phyloP scores from a whole-genome alignment of 2,797 vertebrate species.

The Lepilemur septentrionalis region DNA sequence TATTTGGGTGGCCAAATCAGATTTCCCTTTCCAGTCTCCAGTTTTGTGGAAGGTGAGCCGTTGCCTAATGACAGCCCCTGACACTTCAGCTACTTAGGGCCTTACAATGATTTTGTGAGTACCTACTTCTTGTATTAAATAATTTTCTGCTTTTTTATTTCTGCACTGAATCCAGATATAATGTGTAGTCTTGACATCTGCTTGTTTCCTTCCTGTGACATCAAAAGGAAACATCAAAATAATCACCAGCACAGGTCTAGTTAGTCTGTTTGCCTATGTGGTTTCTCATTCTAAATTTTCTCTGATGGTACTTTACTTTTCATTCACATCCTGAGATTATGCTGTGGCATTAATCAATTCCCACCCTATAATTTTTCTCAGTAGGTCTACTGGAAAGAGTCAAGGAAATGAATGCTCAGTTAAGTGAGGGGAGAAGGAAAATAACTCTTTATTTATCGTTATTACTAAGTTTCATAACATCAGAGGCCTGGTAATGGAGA shows the following conservation, averaged over 20 bases:
- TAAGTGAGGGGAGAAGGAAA: not conserved
- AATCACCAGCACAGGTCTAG: not conserved
- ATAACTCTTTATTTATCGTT: not conserved
- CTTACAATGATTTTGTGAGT: not conserved
- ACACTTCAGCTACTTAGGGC: not conserved
- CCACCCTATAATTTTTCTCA: not conserved
- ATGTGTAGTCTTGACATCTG: not conserved
- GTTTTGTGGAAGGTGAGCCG: not conserved
- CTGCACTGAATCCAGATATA: not conserved
- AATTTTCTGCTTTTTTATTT: not conserved
- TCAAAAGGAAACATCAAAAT: not conserved
- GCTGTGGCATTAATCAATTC: not conserved
- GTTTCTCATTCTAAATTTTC: slow-evolving; percentile 3
- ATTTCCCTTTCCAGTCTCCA: not conserved
- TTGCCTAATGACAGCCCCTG: not conserved
- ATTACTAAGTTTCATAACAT: not conserved
- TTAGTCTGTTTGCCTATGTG: not conserved
- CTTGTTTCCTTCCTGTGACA: not conserved
- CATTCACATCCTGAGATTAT: not conserved
- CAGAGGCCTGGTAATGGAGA: not conserved
- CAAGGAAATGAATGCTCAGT: not conserved
- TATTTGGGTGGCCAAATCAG: not conserved
- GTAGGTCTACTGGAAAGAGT: not conserved
- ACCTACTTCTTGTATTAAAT: not conserved
- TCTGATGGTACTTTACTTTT: not conserved